Base-by-base conservation (phyloP, 2,888 invertebrate species). In the Thecocarcelia acutangulata region DNA sequence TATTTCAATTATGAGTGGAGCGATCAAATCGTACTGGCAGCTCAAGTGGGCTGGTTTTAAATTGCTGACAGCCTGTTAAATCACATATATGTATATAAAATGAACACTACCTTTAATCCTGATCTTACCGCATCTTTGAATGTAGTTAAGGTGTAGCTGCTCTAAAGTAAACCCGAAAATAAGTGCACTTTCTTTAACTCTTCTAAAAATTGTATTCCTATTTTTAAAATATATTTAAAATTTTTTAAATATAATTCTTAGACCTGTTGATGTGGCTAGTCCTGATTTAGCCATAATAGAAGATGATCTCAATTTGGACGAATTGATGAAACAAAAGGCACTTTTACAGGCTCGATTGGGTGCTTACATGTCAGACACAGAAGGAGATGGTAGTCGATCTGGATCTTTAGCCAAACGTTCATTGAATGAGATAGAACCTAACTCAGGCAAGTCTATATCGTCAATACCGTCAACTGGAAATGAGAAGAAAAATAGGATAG, bases 261-360 rank as follows among this genome's bases (percentile, higher is more conserved):
- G 90, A 54, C 87, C 88, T 82, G 93, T 93, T 85, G 94, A 94
- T 87, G 93, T 93, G 85, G 94, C 93, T 15, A 94, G 94, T 87
- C 94, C 95, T 37, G 95, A 95, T 85, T 93, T 96, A 75, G 93
- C 93, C 9, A 93, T 95, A 75, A 94, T 96, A 75, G 96, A 96
- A 88, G 96, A 96, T 84, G 96, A 96, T 86, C 93, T 97, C 85
- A 96, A 97, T 88, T 91, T 97, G 33, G 97, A 97, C 87, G 97
- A 97, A 84, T 91, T 97, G 75, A 97, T 97, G 96, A 94, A 94
- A 86, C 97, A 97, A 89, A 97, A 97, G 91, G 96, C 96, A 87
- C 86, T 94, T 52, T 91, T 97, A 54, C 96, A 97, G 91, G 96
- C 96, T 46, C 93, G 95, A 42, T 91, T 96, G 58, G 94, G 94